Percentiles rank a stretch among this genome's conserved stretches.
Evolutionary conservation across 2,888 invertebrate species (phyloP).

Genomic region (Cephus sareptanus): DNA sequence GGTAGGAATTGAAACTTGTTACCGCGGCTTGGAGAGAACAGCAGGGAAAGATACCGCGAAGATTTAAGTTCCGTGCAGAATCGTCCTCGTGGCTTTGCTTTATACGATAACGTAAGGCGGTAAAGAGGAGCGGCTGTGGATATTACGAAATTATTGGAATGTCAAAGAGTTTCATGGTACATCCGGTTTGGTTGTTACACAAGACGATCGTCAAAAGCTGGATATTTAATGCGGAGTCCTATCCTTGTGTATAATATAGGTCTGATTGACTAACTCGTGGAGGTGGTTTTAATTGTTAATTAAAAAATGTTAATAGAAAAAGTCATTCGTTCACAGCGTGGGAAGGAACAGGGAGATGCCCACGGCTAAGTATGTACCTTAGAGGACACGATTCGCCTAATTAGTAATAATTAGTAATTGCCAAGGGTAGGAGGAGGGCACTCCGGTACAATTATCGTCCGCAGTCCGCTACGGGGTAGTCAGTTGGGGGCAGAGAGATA

Average conservation of each 20-base stretch:
- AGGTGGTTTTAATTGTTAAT: neutral
- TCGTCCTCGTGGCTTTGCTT: slow-evolving; percentile 31
- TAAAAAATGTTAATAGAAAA: neutral
- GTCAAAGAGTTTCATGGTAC: neutral
- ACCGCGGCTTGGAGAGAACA: slow-evolving; percentile 42
- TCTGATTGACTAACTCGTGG: neutral
- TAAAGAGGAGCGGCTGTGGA: neutral
- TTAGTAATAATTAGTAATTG: slow-evolving; percentile 56
- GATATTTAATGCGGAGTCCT: neutral
- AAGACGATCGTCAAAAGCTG: neutral
- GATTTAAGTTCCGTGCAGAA: slow-evolving; percentile 54
- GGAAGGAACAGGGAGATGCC: neutral
- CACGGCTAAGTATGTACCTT: neutral
- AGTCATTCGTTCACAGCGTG: neutral
- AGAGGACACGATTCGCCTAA: slow-evolving; percentile 34
- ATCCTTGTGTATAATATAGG: neutral
- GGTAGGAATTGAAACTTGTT: slow-evolving; percentile 65
- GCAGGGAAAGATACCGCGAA: slow-evolving; percentile 47
- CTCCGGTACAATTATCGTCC: slow-evolving; percentile 34
- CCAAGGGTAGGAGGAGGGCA: slow-evolving; percentile 36
- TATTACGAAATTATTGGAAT: neutral
- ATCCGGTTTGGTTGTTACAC: neutral
- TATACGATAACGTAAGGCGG: neutral
- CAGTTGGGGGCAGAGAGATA: neutral
- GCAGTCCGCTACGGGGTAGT: slow-evolving; percentile 6